Base-by-base conservation (phyloP, 2,797 vertebrate species). In the Macrochelys suwanniensis region DNA sequence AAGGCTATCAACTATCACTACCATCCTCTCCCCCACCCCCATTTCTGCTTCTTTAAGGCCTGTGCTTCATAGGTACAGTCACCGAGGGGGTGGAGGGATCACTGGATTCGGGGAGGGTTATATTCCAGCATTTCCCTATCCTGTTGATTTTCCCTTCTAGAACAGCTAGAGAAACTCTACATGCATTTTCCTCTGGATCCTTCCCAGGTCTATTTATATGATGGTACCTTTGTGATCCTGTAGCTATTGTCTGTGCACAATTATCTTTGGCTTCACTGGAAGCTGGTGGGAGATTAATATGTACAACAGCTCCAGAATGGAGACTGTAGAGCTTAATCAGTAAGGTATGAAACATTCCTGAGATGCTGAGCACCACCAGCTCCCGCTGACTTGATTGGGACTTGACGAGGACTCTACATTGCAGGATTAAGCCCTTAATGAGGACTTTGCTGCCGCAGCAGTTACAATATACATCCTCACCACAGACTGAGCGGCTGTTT, bases 1-100 rank as follows among this genome's bases (percentile, higher is more conserved):
- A 91, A 82, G 84, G 91, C 90, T 92, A 95, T 79, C 78, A 68
- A 45, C 21, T 93, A 86, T 76, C 88, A 76, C 50, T 78, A 56
- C 47, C 54, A 8, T 76, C 92, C 90, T 33, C 59, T 8, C 15
- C 15, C 59, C 6, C 7, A 17, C 6, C 57, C 53, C 26, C 19
- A 45, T 15, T 31, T 33, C 25, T 77, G 45, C 78, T 82, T 8
- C 47, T 85, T 76, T 74, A 78, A 85, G 19, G 77, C 54, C 61
- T n/a, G n/a, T 5, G 37, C 89, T 88, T 79, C 16, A 2, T 25
- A 59, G 45, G 57, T 28, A 26, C 45, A 25, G 31, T 65, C 5
- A 65, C 31, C 7, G 6, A 65, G 13, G 13, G 28, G 57, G 28
- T 11, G 19, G 25, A 13, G 12, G 3, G 57, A 13, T 71, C 65